Conservation (phyloP, 2,113 vertebrate genomes). For the Pavo muticus region DNA sequence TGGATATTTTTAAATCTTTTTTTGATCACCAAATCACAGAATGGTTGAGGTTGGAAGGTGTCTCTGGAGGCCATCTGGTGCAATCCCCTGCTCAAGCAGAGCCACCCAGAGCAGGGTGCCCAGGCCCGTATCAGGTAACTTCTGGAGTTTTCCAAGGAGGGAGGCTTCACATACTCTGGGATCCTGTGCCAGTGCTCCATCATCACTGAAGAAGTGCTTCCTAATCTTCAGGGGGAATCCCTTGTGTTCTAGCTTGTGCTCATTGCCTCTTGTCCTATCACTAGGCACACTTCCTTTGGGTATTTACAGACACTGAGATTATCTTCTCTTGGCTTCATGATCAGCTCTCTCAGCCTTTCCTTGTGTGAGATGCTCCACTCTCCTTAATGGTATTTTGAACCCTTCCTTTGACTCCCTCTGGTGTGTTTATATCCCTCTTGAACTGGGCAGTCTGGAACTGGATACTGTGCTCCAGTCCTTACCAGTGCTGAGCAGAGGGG, state of each 20-base stretch:
- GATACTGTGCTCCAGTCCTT: neutral
- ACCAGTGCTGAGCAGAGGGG: neutral
- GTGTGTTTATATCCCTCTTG: neutral
- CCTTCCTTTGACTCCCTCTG: neutral
- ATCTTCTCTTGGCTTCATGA: neutral
- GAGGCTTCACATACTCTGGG: neutral
- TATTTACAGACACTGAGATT: neutral
- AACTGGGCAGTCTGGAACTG: neutral
- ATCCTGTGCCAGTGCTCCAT: neutral
- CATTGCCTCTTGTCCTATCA: neutral
- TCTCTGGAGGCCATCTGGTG: neutral
- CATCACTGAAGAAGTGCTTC: neutral
- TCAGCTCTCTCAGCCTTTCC: neutral
- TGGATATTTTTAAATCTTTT: neutral
- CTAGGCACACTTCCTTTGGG: neutral
- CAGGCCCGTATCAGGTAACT: neutral
- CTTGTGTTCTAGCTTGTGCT: neutral
- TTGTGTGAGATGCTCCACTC: neutral
- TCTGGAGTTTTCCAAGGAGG: neutral
- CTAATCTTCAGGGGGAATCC: neutral
- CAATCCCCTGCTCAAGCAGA: neutral
- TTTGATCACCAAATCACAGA: neutral
- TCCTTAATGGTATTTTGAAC: neutral
- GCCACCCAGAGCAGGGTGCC: neutral
- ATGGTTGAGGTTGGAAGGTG: neutral